Evolutionary conservation across 2,113 vertebrate genomes (phyloP), one percentile per base, ranked within the genome.

Genomic region (Perca schrenkii): DNA sequence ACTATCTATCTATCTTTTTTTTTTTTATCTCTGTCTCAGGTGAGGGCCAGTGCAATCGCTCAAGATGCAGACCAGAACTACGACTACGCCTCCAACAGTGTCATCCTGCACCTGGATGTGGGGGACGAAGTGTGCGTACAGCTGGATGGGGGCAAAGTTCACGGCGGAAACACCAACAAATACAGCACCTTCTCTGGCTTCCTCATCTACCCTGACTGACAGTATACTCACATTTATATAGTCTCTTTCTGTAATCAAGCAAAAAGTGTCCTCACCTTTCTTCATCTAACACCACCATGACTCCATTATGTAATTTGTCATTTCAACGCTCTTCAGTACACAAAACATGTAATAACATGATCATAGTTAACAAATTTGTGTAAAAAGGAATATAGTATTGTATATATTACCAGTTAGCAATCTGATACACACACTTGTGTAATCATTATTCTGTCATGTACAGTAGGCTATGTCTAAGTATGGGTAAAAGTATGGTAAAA

Each of bases 111-210:
- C 82, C 94, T 98, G 86, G 97, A 97, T 4, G 97, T 97, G 34
- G 97, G 97, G 0, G 97, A 98, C 4, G 97, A 98, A 74, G 97
- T 98, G 73, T 98, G 96, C 52, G 96, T 98, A 50, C 97, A 98
- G 87, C 94, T 98, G 86, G 97, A 98, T 0, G 97, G 97, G 0
- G 97, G 97, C 67, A 98, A 98, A 86, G 97, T 97, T 56, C 97
- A 98, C 0, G 97, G 97, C 0, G 97, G 97, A 53, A 98, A 97
- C 92, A 98, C 96, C 92, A 98, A 98, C 93, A 98, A 98, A 93
- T 98, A 98, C 94, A 98, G 97, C 95, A 98, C 97, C 86, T 98
- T 98, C 94, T 97, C 97, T 0, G 97, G 97, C 82, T 98, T 98
- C 93, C 97, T 98, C 91, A 97, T 98, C 93, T 98, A 97, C 90